phyloP scores from a whole-genome alignment of 2,113 vertebrate genomes.

The Candoia aspera region DNA sequence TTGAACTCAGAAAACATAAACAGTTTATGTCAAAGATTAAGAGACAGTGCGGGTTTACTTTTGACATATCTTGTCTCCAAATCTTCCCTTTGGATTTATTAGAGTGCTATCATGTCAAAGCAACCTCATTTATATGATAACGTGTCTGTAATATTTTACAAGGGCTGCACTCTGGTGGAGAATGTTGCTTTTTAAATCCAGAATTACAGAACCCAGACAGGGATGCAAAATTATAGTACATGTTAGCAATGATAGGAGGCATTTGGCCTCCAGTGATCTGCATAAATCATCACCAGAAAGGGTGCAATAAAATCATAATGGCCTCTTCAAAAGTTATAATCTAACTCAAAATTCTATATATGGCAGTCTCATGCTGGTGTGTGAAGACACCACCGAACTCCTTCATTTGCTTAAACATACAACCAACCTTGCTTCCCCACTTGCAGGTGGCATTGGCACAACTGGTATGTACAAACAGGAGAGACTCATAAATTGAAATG shows the following conservation, averaged over 20 bases:
- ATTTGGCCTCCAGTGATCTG: slow-evolving; percentile 77
- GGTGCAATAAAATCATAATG: slow-evolving; percentile 85
- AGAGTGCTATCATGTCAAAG: slow-evolving; percentile 78
- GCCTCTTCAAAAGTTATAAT: slow-evolving; percentile 85
- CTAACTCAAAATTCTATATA: slow-evolving; percentile 71
- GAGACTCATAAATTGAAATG: neutral
- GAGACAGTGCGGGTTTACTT: slow-evolving; percentile 79
- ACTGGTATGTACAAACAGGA: neutral
- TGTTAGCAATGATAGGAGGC: slow-evolving; percentile 82
- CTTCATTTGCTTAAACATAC: slow-evolving; percentile 67
- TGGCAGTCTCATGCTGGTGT: slow-evolving; percentile 59
- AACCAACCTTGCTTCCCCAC: slow-evolving; percentile 32
- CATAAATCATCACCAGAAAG: slow-evolving; percentile 84
- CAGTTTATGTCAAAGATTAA: slow-evolving; percentile 85
- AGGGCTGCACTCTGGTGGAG: slow-evolving; percentile 77
- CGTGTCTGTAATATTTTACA: slow-evolving; percentile 86
- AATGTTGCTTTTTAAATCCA: slow-evolving; percentile 82
- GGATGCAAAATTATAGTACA: slow-evolving; percentile 82
- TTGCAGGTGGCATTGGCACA: neutral
- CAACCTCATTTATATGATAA: slow-evolving; percentile 87
- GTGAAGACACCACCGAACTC: slow-evolving; percentile 36
- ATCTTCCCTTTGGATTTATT: slow-evolving; percentile 83
- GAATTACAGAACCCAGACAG: slow-evolving; percentile 86
- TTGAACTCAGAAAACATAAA: slow-evolving; percentile 83
- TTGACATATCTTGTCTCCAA: slow-evolving; percentile 84